Conservation (phyloP, 2,113 vertebrate species). For the Mus pahari region DNA sequence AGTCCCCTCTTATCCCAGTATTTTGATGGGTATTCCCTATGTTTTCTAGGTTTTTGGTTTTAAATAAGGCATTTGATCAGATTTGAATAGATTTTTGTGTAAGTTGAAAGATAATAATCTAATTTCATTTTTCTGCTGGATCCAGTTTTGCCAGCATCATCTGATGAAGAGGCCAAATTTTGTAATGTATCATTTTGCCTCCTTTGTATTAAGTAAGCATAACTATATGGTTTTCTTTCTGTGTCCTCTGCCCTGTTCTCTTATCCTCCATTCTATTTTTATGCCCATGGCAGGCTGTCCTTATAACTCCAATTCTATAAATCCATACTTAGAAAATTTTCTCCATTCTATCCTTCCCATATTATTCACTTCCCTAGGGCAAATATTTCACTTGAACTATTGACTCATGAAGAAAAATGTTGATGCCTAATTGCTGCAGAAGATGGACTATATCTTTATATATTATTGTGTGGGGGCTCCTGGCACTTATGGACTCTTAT, state of each 20-base stretch:
- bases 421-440: neutral
- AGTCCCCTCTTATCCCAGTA: neutral
- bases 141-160: neutral
- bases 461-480: neutral
- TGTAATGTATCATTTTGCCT: slow-evolving; percentile 66
- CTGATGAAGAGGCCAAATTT: neutral
- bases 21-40: neutral
- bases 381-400: neutral
- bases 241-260: neutral
- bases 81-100: neutral
- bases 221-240: neutral
- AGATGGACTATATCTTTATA: neutral
- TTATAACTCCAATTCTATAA: neutral
- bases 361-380: neutral
- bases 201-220: neutral
- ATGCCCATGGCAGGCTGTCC: neutral
- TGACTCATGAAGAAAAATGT: too few relatives aligned
- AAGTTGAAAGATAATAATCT: neutral
- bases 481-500: neutral
- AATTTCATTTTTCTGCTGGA: neutral
- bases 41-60: neutral
- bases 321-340: neutral
- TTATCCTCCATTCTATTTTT: neutral
- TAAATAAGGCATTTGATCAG: neutral
- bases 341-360: neutral